Evolutionary conservation across 1,140 invertebrate species (phyloP), one percentile per base, ranked within the genome.

Genomic region (Caenorhabditis elegans): DNA sequence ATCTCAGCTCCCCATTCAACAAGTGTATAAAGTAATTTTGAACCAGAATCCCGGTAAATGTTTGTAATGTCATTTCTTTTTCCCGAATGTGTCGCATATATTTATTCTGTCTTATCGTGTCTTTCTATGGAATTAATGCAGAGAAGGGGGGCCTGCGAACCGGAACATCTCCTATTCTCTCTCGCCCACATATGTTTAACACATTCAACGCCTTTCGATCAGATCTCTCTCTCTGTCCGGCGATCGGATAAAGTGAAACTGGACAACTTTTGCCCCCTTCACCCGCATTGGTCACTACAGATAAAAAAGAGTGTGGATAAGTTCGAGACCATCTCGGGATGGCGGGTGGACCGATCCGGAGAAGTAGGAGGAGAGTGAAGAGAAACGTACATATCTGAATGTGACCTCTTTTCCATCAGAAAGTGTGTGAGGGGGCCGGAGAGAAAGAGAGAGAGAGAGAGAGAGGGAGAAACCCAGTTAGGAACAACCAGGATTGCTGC

Each of bases 311-410:
- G 34, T 70, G 43, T 39, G 60, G 60, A 43, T 70, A 70, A 70
- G 5, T 43, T 70, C 39, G 60, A 70, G 60, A 70, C 6, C 39
- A 15, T 22, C 26, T 36, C 55, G 55, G 55, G 34, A 39, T n/a
- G 60, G 43, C 34, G 60, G 34, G 60, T 70, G 43, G 60, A n/a
- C n/a, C 60, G 60, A 70, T 70, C 60, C 60, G 60, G 60, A 70
- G 60, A 70, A n/a, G n/a, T n/a, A n/a, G n/a, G n/a, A n/a, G n/a
- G n/a, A n/a, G n/a, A n/a, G n/a, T n/a, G n/a, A n/a, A n/a, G n/a
- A n/a, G n/a, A 70, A 70, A 70, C 60, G 60, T 70, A 70, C n/a
- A n/a, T 39, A 70, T 70, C 60, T 70, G 34, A 70, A 70, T 70
- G 60, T 70, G 60, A 70, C 60, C 60, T 70, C 60, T 70, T 70